Conservation (phyloP, 2,797 vertebrate genomes). For the Gastrophryne carolinensis region DNA sequence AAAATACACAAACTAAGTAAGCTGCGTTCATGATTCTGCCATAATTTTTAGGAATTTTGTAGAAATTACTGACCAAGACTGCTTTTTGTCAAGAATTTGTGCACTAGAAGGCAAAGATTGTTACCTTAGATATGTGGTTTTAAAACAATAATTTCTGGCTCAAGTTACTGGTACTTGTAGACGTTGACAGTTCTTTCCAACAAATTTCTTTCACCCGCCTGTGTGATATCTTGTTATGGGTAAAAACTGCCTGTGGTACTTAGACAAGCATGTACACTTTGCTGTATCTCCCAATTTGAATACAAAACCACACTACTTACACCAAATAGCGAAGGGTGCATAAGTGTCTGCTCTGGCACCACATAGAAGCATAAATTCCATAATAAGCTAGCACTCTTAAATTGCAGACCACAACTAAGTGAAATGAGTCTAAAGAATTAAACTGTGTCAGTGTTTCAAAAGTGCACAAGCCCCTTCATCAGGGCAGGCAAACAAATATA, state of each 20-base stretch:
- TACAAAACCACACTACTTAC: too few species aligned
- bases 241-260: neutral
- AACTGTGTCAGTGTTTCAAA: too few species aligned
- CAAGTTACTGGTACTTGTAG: slow-evolving; percentile 13
- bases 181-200: slow-evolving; percentile 27
- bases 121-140: slow-evolving; percentile 37
- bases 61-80: slow-evolving; percentile 5
- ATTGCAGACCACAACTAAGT: too few species aligned
- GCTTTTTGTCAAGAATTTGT: neutral
- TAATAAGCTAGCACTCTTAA: too few species aligned
- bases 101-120: slow-evolving; percentile 19
- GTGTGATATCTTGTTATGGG: slow-evolving; percentile 24
- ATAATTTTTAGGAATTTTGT: neutral
- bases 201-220: slow-evolving; percentile 35
- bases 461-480: too few species aligned
- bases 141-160: slow-evolving; percentile 20
- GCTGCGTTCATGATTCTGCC: neutral
- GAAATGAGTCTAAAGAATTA: too few species aligned
- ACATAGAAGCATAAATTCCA: too few species aligned
- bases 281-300: too few species aligned
- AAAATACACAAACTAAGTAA: neutral
- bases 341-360: too few species aligned
- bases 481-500: too few species aligned
- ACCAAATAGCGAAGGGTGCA: too few species aligned
- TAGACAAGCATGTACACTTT: neutral